These are phyloP conservation scores for Leistus spinibarbis DNA, from an alignment of 2,888 invertebrate species.

Conservation along the genomic window DNA sequence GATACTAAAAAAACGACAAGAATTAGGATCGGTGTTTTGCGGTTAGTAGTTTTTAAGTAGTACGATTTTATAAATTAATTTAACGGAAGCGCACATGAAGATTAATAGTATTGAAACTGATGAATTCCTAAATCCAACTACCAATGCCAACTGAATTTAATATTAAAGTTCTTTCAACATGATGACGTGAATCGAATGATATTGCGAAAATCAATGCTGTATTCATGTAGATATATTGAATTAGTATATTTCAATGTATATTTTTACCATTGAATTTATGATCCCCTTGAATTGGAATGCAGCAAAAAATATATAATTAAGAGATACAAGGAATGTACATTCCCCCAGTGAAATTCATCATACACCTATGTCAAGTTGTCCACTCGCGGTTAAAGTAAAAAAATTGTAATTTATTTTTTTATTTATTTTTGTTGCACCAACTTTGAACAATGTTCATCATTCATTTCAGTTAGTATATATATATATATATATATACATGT, in stretches of 20 bases:
- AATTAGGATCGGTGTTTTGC: no score
- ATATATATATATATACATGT: background rate
- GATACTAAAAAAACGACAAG: no score
- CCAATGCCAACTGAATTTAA: no score
- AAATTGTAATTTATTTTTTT: background rate
- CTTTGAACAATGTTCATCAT: background rate
- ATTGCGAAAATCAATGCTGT: no score
- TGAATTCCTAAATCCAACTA: no score
- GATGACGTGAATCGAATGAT: no score
- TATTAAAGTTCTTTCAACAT: no score
- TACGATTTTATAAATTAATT: no score
- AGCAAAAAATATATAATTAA: constrained; percentile 20
- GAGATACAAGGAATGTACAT: constrained; percentile 26
- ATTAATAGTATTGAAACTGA: no score
- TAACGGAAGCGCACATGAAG: no score
- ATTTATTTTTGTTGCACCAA: background rate
- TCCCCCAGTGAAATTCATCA: constrained; percentile 11
- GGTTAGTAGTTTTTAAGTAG: no score
- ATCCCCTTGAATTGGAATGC: background rate
- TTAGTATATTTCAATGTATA: background rate
- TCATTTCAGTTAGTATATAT: background rate
- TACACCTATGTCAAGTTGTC: background rate
- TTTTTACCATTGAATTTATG: background rate
- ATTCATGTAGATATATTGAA: no score
- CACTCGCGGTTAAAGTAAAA: background rate